Percentiles rank a stretch among this genome's conserved stretches.
Evolutionary conservation across 2,113 vertebrate species (phyloP).

Genomic region (Brienomyrus brachyistius): DNA sequence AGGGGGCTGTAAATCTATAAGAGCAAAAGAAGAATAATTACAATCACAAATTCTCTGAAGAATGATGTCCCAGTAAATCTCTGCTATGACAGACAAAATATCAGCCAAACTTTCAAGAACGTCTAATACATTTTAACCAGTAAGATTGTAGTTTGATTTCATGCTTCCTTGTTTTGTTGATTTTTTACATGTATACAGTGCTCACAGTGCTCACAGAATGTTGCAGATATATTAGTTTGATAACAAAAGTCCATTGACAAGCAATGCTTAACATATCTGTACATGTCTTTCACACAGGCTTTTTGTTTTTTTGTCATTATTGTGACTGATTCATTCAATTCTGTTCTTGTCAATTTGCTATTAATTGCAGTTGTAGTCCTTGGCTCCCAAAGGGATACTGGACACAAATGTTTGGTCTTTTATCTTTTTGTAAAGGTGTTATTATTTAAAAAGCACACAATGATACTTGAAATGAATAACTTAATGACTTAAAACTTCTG

Average conservation of each 20-base stretch:
- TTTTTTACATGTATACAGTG: not conserved
- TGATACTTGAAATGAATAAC: not conserved
- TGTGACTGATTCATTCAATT: not conserved
- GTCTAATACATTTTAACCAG: not conserved
- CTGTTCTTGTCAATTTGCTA: not conserved
- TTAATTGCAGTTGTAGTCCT: not conserved
- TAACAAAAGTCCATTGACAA: not conserved
- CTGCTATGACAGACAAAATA: not conserved
- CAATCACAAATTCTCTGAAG: no score
- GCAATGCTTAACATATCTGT: no score
- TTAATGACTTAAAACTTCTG: not conserved
- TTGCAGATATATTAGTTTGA: not conserved
- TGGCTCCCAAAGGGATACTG: not conserved
- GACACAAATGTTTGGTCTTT: not conserved
- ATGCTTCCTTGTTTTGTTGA: not conserved
- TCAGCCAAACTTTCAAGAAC: not conserved
- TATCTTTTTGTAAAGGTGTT: not conserved
- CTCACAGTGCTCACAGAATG: not conserved
- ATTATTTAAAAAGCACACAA: not conserved
- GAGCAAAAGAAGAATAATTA: not conserved
- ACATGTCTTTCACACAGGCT: not conserved
- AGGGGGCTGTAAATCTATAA: not conserved
- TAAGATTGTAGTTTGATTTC: not conserved
- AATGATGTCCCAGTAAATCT: not conserved
- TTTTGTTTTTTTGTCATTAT: not conserved